phyloP scores from a whole-genome alignment of 2,888 invertebrate genomes.

The Bembecia ichneumoniformis region DNA sequence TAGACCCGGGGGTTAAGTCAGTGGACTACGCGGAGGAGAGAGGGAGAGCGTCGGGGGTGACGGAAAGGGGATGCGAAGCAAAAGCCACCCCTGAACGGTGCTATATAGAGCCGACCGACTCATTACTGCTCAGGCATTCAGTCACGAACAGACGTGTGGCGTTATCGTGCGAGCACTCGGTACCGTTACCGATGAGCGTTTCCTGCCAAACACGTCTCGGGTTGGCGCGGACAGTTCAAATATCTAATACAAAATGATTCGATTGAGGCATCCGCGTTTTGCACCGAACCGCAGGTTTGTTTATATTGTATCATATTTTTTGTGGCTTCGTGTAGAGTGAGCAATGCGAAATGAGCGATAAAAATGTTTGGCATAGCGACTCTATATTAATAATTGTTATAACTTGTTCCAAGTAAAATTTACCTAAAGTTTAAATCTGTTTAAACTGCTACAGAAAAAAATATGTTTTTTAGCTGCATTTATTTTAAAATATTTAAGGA shows the following conservation, averaged over 20 bases:
- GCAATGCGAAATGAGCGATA: not conserved
- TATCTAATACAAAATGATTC: constrained; percentile 30
- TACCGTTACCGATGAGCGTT: constrained; percentile 14
- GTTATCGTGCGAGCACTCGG: constrained; percentile 13
- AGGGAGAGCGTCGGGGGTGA: constrained; percentile 9
- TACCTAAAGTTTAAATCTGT: too few species aligned
- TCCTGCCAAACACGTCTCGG: constrained; percentile 45
- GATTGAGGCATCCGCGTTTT: constrained; percentile 13
- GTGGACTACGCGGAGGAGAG: not conserved
- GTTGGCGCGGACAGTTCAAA: constrained; percentile 33
- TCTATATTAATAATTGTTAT: not conserved
- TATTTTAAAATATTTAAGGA: too few species aligned
- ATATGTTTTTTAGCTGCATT: too few species aligned
- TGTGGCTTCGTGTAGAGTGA: not conserved
- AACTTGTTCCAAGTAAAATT: not conserved
- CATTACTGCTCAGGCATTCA: constrained; percentile 16
- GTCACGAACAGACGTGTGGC: constrained; percentile 27
- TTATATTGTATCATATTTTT: constrained; percentile 3
- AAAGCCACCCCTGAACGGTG: constrained; percentile 19
- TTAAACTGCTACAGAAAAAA: too few species aligned
- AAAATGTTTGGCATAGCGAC: not conserved
- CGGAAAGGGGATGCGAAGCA: constrained; percentile 12
- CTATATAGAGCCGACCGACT: constrained; percentile 2
- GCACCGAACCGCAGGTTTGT: constrained; percentile 27
- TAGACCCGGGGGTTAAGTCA: constrained; percentile 2